Evolutionary conservation across 2,888 invertebrate genomes (phyloP).

Genomic region (Thelaira solivaga): DNA sequence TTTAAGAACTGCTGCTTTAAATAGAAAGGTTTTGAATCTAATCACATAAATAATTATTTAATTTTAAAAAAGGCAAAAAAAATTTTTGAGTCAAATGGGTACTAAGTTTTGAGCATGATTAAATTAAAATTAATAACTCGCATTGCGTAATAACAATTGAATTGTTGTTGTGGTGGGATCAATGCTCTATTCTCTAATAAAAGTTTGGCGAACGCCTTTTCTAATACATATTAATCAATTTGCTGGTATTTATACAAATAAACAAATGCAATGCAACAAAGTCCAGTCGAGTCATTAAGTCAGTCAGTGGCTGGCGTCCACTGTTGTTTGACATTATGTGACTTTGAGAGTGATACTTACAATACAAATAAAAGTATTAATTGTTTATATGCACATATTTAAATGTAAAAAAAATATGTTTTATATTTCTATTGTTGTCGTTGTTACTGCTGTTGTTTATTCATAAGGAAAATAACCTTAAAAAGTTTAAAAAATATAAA

Average conservation of each 20-base stretch:
- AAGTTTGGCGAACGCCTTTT: conserved; percentile 3
- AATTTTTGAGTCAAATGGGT: too few species aligned
- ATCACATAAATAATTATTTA: too few species aligned
- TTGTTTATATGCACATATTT: background rate
- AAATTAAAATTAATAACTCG: too few species aligned
- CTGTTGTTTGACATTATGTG: conserved; percentile 14
- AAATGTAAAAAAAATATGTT: background rate
- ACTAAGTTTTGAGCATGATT: too few species aligned
- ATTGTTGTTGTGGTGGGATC: too few species aligned
- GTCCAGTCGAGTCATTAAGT: too few species aligned
- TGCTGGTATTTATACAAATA: conserved; percentile 5
- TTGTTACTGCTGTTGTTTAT: conserved; percentile 17
- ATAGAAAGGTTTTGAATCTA: background rate
- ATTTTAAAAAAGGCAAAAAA: conserved; percentile 2
- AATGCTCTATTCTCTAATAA: too few species aligned
- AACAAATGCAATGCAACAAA: conserved; percentile 17
- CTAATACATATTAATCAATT: background rate
- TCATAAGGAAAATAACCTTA: conserved; percentile 39
- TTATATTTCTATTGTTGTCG: conserved; percentile 18
- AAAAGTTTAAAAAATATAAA: conserved; percentile 67
- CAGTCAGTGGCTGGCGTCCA: too few species aligned
- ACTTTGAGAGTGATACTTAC: conserved; percentile 34
- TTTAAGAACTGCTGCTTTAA: conserved; percentile 23
- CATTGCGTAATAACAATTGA: background rate
- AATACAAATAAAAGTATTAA: conserved; percentile 6